Evolutionary conservation across 2,797 vertebrate genomes (phyloP).

Genomic region (Eleutherodactylus coqui): DNA sequence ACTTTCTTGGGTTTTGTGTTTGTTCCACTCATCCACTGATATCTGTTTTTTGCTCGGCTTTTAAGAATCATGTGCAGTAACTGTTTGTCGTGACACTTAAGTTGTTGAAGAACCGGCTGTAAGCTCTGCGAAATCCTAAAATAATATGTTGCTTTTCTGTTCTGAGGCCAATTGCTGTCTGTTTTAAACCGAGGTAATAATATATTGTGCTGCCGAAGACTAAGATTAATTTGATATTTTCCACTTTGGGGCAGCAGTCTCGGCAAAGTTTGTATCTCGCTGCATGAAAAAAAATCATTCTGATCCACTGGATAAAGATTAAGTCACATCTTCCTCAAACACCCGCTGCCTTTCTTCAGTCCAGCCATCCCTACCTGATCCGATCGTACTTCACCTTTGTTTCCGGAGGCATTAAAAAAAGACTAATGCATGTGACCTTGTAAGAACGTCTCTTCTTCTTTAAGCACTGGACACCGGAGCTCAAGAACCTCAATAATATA

Average conservation of each 20-base stretch:
- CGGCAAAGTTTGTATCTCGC: conserved; percentile 37
- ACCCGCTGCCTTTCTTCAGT: conserved; percentile 18
- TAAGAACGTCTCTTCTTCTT: neutral
- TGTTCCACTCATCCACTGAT: neutral
- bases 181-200: conserved; percentile 36
- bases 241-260: conserved; percentile 19
- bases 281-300: conserved; percentile 38
- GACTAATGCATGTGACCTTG: conserved; percentile 16
- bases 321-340: conserved; percentile 37
- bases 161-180: neutral
- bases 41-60: neutral
- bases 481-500: neutral
- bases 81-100: neutral
- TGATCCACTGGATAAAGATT: conserved; percentile 59
- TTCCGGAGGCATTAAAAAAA: conserved; percentile 41
- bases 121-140: conserved; percentile 42
- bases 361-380: conserved; percentile 11
- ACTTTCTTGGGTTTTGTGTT: neutral
- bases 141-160: conserved; percentile 36
- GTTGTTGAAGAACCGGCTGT: conserved; percentile 37
- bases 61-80: neutral
- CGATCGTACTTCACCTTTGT: conserved; percentile 47
- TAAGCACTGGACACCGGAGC: neutral
- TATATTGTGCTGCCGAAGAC: conserved; percentile 3
- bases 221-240: conserved; percentile 49